A percentile compares a stretch with the other conserved stretches of the same genome.
Conservation (phyloP, 2,113 vertebrate genomes). For the Gambusia holbrooki region DNA sequence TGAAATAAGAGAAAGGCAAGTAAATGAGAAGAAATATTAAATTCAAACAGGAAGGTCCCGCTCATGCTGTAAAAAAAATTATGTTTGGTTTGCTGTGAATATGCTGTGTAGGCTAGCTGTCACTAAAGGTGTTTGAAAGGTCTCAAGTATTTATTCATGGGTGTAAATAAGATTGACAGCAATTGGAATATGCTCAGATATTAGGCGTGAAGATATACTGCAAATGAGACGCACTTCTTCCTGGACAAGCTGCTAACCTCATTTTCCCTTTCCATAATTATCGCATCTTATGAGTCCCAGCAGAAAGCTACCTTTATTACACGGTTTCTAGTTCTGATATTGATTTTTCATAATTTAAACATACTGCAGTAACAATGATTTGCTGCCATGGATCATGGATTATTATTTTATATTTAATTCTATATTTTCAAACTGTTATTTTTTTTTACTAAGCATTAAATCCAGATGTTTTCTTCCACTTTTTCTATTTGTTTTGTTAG, state of each 20-base stretch:
- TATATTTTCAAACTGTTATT: no score
- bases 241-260: slow-evolving; percentile 2
- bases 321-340: no score
- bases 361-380: no score
- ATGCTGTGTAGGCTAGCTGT: slow-evolving; percentile 6
- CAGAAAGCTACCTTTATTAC: not conserved
- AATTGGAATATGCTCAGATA: slow-evolving; percentile 1
- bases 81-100: not conserved
- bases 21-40: not conserved
- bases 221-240: slow-evolving; percentile 32
- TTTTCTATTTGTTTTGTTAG: no score
- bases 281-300: not conserved
- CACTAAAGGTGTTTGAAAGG: not conserved
- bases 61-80: not conserved
- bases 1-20: not conserved
- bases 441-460: not conserved
- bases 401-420: no score
- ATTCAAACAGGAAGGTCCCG: not conserved
- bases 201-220: slow-evolving; percentile 11
- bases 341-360: not conserved
- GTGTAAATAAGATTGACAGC: slow-evolving; percentile 21
- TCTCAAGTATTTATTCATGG: slow-evolving; percentile 20
- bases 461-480: not conserved
- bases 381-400: no score
- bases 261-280: slow-evolving; percentile 15